Evolutionary conservation across 2,113 vertebrate genomes (phyloP).

Genomic region (Porphyrio hochstetteri): DNA sequence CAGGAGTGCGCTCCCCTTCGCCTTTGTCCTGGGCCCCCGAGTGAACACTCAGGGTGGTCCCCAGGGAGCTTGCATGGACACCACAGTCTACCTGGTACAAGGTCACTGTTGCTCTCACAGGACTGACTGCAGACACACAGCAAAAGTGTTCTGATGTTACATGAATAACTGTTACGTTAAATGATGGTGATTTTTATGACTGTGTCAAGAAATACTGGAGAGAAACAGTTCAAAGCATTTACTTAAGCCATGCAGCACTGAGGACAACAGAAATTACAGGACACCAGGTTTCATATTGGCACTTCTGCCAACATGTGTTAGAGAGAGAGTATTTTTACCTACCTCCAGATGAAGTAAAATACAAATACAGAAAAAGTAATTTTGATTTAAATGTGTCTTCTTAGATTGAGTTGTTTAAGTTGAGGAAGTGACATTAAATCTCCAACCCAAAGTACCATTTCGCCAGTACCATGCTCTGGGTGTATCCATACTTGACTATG

Average conservation of each 20-base stretch:
- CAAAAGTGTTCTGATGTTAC: rapidly evolving
- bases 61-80: background rate
- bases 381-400: background rate
- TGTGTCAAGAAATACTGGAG: background rate
- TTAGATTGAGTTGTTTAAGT: background rate
- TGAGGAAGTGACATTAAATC: background rate
- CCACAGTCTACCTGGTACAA: rapidly evolving
- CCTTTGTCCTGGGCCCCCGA: background rate
- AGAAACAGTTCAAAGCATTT: background rate
- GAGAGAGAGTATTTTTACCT: background rate
- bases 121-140: background rate
- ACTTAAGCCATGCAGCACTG: background rate
- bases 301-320: background rate
- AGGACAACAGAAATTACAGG: background rate
- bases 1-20: rapidly evolving
- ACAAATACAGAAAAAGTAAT: background rate
- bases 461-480: background rate
- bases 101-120: background rate
- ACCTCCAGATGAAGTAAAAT: background rate
- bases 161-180: background rate
- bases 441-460: background rate
- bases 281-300: background rate
- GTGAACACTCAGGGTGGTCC: background rate
- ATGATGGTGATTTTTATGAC: background rate
- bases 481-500: background rate